These are phyloP conservation scores for Tupaia chinensis DNA, from an alignment of 2,113 vertebrate species.

Conservation along the genomic window DNA sequence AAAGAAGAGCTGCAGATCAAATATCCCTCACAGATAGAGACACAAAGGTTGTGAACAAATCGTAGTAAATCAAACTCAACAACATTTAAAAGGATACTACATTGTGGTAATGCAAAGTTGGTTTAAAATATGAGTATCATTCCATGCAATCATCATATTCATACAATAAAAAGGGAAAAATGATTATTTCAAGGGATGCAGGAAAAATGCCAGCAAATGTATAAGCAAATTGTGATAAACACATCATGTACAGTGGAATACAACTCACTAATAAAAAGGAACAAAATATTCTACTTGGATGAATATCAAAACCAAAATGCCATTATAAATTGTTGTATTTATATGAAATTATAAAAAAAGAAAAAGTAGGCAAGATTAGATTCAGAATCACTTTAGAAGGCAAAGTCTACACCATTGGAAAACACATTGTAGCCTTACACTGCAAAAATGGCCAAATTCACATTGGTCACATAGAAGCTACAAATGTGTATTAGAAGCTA, in stretches of 20 bases:
- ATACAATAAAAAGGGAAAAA: neutral
- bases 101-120: constrained; percentile 20
- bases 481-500: too few species aligned
- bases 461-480: neutral
- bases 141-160: neutral
- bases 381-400: constrained; percentile 29
- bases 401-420: neutral
- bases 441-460: neutral
- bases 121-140: constrained; percentile 35
- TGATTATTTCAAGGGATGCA: neutral
- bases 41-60: neutral
- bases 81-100: neutral
- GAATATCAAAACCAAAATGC: constrained; percentile 43
- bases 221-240: constrained; percentile 1
- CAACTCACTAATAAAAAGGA: constrained; percentile 29
- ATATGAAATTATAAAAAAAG: neutral
- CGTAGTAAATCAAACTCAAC: constrained; percentile 20
- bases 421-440: neutral
- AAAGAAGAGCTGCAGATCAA: neutral
- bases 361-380: constrained; percentile 9
- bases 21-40: neutral
- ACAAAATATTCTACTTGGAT: neutral
- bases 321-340: neutral
- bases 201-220: neutral
- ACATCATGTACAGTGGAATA: neutral